Conservation (phyloP, 2,888 invertebrate species). For the Euplagia quadripunctaria region DNA sequence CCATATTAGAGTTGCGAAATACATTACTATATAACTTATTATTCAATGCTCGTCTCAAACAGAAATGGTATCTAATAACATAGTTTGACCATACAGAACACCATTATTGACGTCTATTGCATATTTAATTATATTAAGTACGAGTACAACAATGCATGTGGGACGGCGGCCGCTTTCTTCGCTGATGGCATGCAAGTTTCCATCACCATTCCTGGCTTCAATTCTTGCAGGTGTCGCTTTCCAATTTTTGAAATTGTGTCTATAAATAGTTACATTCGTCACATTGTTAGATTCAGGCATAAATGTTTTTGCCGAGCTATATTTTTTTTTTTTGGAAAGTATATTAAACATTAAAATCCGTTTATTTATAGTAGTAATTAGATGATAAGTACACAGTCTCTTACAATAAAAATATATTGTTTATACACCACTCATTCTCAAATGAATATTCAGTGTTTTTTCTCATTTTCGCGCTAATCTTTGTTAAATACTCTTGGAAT, state of each 20-base stretch:
- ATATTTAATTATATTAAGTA: constrained; percentile 46
- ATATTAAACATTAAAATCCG: too few species aligned
- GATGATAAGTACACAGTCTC: background rate
- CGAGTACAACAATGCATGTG: constrained; percentile 61
- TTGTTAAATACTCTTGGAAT: too few species aligned
- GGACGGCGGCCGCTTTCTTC: constrained; percentile 65
- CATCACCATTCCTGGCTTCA: constrained; percentile 57
- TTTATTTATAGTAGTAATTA: too few species aligned
- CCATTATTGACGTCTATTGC: constrained; percentile 51
- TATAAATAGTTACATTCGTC: constrained; percentile 17
- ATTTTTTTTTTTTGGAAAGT: background rate
- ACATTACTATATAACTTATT: constrained; percentile 44
- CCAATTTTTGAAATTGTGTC: constrained; percentile 42
- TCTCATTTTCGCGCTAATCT: too few species aligned
- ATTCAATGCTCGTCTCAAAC: constrained; percentile 51
- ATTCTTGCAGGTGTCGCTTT: constrained; percentile 56
- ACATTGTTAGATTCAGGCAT: background rate
- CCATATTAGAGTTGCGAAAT: constrained; percentile 18
- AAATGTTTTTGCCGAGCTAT: background rate
- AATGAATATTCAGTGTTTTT: too few species aligned
- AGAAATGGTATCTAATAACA: constrained; percentile 60
- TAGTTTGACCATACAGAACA: constrained; percentile 56
- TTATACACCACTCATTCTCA: too few species aligned
- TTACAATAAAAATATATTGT: too few species aligned
- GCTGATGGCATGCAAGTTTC: constrained; percentile 52